Conservation (phyloP, 2,888 invertebrate genomes). For the Adineta ricciae region DNA sequence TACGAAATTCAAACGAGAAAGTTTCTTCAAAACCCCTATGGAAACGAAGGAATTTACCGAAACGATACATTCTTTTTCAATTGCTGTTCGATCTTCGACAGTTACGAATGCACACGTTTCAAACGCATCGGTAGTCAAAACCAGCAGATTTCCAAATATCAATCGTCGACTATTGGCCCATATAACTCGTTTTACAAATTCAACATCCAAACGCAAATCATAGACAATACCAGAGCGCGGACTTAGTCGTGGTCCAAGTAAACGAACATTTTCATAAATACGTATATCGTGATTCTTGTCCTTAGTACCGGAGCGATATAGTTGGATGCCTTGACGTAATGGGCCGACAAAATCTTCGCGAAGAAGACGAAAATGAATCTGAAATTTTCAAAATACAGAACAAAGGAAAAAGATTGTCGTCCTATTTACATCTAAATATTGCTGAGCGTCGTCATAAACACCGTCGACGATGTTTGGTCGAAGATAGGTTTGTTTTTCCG, state of each 20-base stretch:
- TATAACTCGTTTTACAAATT: background rate
- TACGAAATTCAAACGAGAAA: background rate
- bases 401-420: no score
- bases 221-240: slow-evolving; percentile 34
- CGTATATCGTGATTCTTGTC: background rate
- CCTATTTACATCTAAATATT: slow-evolving; percentile 60
- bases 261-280: background rate
- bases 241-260: slow-evolving; percentile 28
- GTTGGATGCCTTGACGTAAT: slow-evolving; percentile 60
- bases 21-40: background rate
- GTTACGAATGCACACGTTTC: background rate
- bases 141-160: background rate
- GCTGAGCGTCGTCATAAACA: slow-evolving; percentile 58
- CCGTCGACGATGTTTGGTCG: slow-evolving; percentile 58
- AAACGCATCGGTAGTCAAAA: background rate
- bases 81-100: background rate
- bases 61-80: background rate
- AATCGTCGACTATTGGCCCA: background rate
- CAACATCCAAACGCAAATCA: background rate
- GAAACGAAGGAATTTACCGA: background rate
- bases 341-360: slow-evolving; percentile 70
- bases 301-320: slow-evolving; percentile 40
- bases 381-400: no score
- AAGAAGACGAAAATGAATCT: slow-evolving; percentile 63
- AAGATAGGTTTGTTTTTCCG: slow-evolving; percentile 46